Conservation (phyloP, 2,113 vertebrate genomes). For the Siniperca knerii region DNA sequence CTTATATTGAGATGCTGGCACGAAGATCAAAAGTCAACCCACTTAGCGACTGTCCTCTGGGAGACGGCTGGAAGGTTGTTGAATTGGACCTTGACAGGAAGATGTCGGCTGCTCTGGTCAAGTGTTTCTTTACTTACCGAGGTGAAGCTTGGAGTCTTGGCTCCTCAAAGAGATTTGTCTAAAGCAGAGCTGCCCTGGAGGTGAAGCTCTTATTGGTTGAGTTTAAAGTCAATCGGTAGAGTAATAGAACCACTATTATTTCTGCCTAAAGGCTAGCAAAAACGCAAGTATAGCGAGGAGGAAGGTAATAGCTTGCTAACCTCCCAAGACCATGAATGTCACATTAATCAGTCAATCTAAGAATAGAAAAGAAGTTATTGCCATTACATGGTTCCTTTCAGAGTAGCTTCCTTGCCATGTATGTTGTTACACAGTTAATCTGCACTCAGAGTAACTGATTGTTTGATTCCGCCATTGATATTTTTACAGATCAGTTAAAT, state of each 20-base stretch:
- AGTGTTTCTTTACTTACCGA: conserved; percentile 79
- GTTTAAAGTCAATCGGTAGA: background rate
- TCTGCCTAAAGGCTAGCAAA: background rate
- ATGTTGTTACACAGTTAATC: background rate
- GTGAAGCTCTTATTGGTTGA: background rate
- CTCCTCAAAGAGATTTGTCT: background rate
- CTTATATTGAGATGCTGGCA: conserved; percentile 78
- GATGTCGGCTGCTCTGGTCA: conserved; percentile 76
- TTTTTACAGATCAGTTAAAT: background rate
- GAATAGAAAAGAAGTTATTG: background rate
- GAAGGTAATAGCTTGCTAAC: background rate
- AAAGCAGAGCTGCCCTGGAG: background rate
- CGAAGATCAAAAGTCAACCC: conserved; percentile 79
- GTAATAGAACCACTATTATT: background rate
- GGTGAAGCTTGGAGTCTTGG: conserved; percentile 53
- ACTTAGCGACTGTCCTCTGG: conserved; percentile 68
- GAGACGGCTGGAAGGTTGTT: conserved; percentile 72
- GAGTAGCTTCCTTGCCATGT: background rate
- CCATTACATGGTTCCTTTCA: fast-evolving
- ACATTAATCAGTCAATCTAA: background rate
- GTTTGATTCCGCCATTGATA: background rate
- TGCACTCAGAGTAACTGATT: background rate
- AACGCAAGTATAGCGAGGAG: background rate
- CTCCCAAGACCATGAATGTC: background rate
- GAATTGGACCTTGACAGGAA: conserved; percentile 77